Conservation (phyloP, 2,113 vertebrate genomes). For the Heterocephalus glaber region DNA sequence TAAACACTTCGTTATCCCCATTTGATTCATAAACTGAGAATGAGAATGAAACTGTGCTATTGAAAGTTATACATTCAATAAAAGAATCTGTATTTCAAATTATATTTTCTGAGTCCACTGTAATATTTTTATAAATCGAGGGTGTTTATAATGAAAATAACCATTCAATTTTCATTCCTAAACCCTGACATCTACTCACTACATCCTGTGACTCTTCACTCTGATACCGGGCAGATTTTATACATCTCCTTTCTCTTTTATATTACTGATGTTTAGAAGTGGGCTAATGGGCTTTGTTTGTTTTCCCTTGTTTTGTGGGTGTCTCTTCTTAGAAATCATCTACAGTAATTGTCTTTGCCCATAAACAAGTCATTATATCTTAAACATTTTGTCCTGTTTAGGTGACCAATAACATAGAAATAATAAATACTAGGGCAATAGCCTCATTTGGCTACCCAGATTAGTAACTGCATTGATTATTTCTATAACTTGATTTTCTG, state of each 20-base stretch:
- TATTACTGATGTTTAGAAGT: constrained; percentile 13
- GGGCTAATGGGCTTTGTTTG: background rate
- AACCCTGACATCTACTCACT: background rate
- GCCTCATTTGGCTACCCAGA: background rate
- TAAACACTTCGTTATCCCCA: constrained; percentile 24
- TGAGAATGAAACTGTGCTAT: constrained; percentile 11
- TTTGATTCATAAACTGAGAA: constrained; percentile 48
- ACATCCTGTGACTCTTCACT: background rate
- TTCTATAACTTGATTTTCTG: background rate
- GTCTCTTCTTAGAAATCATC: constrained; percentile 6
- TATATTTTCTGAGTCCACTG: background rate
- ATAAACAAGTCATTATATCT: background rate
- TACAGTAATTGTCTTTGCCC: background rate
- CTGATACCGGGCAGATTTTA: background rate
- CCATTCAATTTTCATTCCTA: background rate
- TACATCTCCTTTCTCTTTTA: background rate
- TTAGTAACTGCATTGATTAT: background rate
- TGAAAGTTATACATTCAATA: constrained; percentile 35
- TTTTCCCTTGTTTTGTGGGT: background rate
- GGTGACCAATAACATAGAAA: background rate
- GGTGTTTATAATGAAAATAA: background rate
- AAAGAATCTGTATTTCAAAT: background rate
- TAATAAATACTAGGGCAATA: background rate
- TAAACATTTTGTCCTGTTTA: background rate
- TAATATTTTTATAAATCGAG: background rate